A percentile compares a stretch with the other conserved stretches of the same genome.
Conservation (phyloP, 2,113 vertebrate genomes). For the Corythaixoides concolor region DNA sequence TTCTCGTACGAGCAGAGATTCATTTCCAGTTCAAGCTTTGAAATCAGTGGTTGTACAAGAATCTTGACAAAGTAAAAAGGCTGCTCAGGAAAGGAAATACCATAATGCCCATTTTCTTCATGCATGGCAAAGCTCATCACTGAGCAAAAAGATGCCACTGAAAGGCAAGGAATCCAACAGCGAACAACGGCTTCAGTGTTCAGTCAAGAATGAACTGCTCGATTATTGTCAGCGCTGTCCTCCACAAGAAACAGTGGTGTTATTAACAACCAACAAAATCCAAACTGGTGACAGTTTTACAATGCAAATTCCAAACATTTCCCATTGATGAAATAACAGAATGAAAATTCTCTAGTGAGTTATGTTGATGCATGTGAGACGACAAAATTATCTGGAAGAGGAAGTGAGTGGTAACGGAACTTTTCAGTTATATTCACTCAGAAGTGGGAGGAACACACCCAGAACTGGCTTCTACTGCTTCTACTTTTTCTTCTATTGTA, state of each 20-base stretch:
- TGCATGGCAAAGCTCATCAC: background rate
- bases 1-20: background rate
- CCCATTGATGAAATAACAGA: constrained; percentile 44
- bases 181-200: background rate
- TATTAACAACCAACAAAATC: constrained; percentile 47
- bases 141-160: background rate
- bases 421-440: background rate
- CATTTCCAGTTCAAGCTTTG: background rate
- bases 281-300: constrained; percentile 29
- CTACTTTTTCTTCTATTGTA: background rate
- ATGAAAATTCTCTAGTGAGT: background rate
- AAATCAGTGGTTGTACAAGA: accelerated
- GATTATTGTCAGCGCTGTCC: background rate
- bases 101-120: background rate
- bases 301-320: constrained; percentile 55
- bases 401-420: background rate
- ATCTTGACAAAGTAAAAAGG: background rate
- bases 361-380: background rate
- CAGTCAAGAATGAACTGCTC: background rate
- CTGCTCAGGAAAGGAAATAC: background rate
- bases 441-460: background rate
- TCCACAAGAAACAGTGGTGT: constrained; percentile 32
- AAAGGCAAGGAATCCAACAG: background rate
- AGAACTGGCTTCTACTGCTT: background rate
- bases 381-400: background rate